Base-by-base conservation (phyloP, 2,113 vertebrate species). In the Pagrus major region DNA sequence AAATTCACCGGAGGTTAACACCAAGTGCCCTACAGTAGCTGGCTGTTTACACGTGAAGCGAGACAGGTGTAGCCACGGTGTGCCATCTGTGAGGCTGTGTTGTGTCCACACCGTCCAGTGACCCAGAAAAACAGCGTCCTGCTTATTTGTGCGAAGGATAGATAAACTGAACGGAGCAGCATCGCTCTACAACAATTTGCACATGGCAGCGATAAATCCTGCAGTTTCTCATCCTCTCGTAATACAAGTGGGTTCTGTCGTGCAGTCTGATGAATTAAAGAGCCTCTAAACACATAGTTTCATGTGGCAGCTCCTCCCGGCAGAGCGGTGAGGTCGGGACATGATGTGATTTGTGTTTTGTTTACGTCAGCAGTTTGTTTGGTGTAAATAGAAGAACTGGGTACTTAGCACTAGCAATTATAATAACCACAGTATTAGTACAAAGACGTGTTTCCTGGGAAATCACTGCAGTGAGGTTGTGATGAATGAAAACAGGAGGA, bases 81-180 rank as follows among this genome's bases (percentile, higher is more conserved):
- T 6, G 35, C 80, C 84, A 83, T 87, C 82, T 87, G 89, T 76
- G 85, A 69, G 23, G 59, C 70, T 41, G 64, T 66, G 76, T 77
- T 84, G 75, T 84, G 83, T 87, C 80, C 85, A 89, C 75, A 89
- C 49, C 47, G 31, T 58, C 41, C 84, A 71, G 12, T 84, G 80
- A 89, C 87, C 85, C 87, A 80, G 83, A 87, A 89, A n/a, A 83
- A 59, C 55, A 47, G 56, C 21, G 56, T 74, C 54, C 78, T 65
- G 81, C 18, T 80, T 75, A 49, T 41, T 58, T 33, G 71, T 46
- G 60, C 66, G 41, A 69, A 59, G 60, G 61, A 76, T 8, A 76
- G 55, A 74, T 42, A 20, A 83, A 83, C 31, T 31, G 39, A 78
- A 63, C 41, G 33, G 56, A 59, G 69, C 52, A 9, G 29, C 16